A percentile compares a stretch with the other conserved stretches of the same genome.
Evolutionary conservation across 2,113 vertebrate genomes (phyloP).

Genomic region (Stegastes partitus): DNA sequence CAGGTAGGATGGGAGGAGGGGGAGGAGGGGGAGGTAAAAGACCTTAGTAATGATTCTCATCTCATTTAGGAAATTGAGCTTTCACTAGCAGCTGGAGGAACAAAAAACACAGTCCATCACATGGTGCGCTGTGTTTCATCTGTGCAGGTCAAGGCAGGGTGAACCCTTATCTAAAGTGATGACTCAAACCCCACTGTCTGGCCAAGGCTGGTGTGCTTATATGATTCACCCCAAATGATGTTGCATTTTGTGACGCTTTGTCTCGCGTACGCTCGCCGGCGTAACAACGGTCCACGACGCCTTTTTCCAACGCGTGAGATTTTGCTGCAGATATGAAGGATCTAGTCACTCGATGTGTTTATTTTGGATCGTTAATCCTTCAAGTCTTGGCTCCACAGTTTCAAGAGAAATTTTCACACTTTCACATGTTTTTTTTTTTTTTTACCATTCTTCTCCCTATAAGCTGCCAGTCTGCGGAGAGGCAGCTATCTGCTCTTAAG

Average conservation of each 20-base stretch:
- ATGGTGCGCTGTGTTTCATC: conserved; percentile 10
- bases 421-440: conserved; percentile 43
- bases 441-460: conserved; percentile 18
- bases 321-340: not conserved
- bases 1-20: not conserved
- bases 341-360: conserved; percentile 33
- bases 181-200: conserved; percentile 21
- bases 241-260: conserved; percentile 8
- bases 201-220: conserved; percentile 27
- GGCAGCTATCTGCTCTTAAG: conserved; percentile 43
- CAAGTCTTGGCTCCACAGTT: conserved; percentile 26
- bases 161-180: conserved; percentile 49
- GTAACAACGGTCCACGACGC: not conserved
- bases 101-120: conserved; percentile 11
- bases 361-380: conserved; percentile 41
- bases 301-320: not conserved
- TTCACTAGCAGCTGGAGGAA: not conserved
- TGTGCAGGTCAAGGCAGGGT: conserved; percentile 57
- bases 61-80: conserved; percentile 13
- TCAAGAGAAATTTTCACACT: conserved; percentile 31
- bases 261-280: not conserved
- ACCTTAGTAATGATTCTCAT: not conserved
- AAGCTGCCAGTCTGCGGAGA: conserved; percentile 48
- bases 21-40: not conserved
- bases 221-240: conserved; percentile 3